Conservation (phyloP, 1,140 invertebrate genomes). For the Laodelphax striatellus region DNA sequence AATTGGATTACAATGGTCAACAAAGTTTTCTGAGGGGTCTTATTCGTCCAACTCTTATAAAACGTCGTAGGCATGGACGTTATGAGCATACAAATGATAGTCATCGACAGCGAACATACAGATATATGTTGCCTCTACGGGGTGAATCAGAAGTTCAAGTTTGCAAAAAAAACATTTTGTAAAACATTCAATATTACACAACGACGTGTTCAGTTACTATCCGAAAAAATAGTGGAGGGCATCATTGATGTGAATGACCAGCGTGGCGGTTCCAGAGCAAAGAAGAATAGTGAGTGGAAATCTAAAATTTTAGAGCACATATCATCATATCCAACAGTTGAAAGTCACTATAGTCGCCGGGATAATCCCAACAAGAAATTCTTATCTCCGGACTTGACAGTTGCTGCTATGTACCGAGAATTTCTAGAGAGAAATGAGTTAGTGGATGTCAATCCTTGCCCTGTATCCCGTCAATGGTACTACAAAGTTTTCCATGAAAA, state of each 20-base stretch:
- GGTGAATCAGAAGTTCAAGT: conserved; percentile 1
- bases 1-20: background rate
- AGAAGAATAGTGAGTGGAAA: background rate
- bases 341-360: background rate
- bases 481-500: background rate
- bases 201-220: background rate
- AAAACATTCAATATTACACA: background rate
- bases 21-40: background rate
- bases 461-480: background rate
- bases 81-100: background rate
- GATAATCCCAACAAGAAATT: conserved; percentile 1
- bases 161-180: conserved; percentile 1
- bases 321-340: background rate
- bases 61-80: conserved; percentile 1
- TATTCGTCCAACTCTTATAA: conserved; percentile 1
- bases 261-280: background rate
- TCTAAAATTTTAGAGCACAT: background rate
- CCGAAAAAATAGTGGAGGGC: background rate
- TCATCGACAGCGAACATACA: background rate
- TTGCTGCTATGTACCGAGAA: background rate
- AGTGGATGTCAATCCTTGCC: background rate
- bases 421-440: background rate
- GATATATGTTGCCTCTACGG: background rate
- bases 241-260: background rate
- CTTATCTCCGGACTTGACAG: background rate